These are phyloP conservation scores for Mesembrinibis cayennensis DNA, from an alignment of 2,113 vertebrate species.

Conservation along the genomic window DNA sequence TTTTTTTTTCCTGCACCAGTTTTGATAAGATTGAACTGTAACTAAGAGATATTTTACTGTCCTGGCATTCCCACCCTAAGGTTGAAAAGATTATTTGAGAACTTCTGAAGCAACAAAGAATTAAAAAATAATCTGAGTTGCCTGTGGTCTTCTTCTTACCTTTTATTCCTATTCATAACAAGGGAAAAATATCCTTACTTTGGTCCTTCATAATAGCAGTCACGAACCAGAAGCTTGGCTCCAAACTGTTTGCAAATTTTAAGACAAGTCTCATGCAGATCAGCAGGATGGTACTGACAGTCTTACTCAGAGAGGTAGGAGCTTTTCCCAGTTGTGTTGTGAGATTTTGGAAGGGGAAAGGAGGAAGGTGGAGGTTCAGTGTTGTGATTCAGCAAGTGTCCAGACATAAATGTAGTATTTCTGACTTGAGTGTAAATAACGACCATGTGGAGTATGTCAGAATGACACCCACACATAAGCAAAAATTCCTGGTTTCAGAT, in stretches of 20 bases:
- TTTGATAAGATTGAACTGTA: background rate
- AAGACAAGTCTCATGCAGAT: background rate
- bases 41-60: background rate
- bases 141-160: background rate
- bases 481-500: background rate
- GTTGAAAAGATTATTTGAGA: background rate
- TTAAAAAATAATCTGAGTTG: background rate
- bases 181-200: background rate
- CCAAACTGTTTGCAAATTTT: background rate
- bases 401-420: background rate
- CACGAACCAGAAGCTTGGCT: background rate
- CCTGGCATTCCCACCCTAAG: background rate
- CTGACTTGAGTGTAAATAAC: background rate
- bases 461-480: background rate
- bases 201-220: background rate
- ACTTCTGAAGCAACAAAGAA: background rate
- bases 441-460: background rate
- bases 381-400: background rate
- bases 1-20: background rate
- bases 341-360: background rate
- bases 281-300: background rate
- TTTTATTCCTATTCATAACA: background rate
- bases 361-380: background rate
- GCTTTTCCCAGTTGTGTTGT: background rate
- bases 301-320: background rate